Evolutionary conservation across 2,888 invertebrate genomes (phyloP).

Genomic region (Apamea anceps): DNA sequence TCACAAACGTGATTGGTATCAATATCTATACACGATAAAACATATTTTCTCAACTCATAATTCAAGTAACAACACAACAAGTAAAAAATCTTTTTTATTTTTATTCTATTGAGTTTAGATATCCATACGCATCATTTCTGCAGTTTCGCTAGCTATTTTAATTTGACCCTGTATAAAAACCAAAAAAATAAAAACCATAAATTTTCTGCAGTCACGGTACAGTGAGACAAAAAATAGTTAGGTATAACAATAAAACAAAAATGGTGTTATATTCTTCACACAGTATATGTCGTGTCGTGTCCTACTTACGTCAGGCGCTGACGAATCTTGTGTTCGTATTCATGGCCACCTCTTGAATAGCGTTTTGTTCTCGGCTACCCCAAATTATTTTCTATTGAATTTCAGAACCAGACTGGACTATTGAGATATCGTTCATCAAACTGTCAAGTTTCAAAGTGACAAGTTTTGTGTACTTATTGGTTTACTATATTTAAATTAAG

Average conservation of each 20-base stretch:
- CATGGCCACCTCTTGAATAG: constrained; percentile 64
- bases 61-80: too few species aligned
- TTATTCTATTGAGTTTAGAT: too few species aligned
- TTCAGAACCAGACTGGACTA: constrained; percentile 47
- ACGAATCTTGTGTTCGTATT: constrained; percentile 64
- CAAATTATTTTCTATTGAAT: constrained; percentile 64
- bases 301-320: constrained; percentile 62
- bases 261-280: constrained; percentile 31
- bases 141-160: too few species aligned
- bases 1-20: too few species aligned
- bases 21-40: too few species aligned
- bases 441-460: constrained; percentile 48
- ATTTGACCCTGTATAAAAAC: background rate
- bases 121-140: too few species aligned
- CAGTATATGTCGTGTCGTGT: constrained; percentile 44
- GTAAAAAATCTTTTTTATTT: too few species aligned
- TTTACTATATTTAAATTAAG: background rate
- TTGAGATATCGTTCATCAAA: constrained; percentile 59
- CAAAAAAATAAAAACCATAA: background rate
- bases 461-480: constrained; percentile 23
- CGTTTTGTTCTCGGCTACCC: constrained; percentile 57
- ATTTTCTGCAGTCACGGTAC: constrained; percentile 10
- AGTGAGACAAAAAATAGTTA: constrained; percentile 30
- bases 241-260: constrained; percentile 41
- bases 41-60: too few species aligned